phyloP scores from a whole-genome alignment of 2,797 vertebrate species.

The Vipera latastei region DNA sequence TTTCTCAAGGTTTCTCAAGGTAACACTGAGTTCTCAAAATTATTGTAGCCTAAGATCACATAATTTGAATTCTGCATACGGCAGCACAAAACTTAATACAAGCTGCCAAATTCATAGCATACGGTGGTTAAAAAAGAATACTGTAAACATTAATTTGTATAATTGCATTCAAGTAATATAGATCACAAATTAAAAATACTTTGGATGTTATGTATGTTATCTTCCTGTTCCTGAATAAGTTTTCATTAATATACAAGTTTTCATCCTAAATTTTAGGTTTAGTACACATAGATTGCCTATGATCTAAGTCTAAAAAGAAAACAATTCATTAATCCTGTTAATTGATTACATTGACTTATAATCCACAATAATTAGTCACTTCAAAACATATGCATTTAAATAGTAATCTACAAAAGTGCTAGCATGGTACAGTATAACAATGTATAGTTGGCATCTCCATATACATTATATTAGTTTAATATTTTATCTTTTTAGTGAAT shows the following conservation, averaged over 20 bases:
- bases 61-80: conserved; percentile 77
- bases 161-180: conserved; percentile 64
- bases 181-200: conserved; percentile 63
- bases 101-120: conserved; percentile 70
- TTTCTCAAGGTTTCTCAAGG: conserved; percentile 15
- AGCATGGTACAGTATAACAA: conserved; percentile 48
- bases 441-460: conserved; percentile 42
- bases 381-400: not conserved
- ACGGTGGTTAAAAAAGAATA: conserved; percentile 61
- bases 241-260: conserved; percentile 16
- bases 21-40: conserved; percentile 65
- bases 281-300: not conserved
- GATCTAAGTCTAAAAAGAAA: conserved; percentile 32
- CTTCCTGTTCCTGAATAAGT: conserved; percentile 57
- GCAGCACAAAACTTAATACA: conserved; percentile 67
- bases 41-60: conserved; percentile 66
- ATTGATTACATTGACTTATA: conserved; percentile 46
- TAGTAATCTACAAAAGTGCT: conserved; percentile 56
- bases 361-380: conserved; percentile 41
- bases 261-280: conserved; percentile 49
- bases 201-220: conserved; percentile 63
- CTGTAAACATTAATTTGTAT: conserved; percentile 71
- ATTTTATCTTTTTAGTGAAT: conserved; percentile 34
- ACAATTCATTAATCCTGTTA: conserved; percentile 47
- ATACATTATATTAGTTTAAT: conserved; percentile 28